Percentiles rank a stretch among this genome's conserved stretches.
These are phyloP conservation scores for Panzeria rudis DNA, from an alignment of 2,888 invertebrate genomes.

Conservation along the genomic window DNA sequence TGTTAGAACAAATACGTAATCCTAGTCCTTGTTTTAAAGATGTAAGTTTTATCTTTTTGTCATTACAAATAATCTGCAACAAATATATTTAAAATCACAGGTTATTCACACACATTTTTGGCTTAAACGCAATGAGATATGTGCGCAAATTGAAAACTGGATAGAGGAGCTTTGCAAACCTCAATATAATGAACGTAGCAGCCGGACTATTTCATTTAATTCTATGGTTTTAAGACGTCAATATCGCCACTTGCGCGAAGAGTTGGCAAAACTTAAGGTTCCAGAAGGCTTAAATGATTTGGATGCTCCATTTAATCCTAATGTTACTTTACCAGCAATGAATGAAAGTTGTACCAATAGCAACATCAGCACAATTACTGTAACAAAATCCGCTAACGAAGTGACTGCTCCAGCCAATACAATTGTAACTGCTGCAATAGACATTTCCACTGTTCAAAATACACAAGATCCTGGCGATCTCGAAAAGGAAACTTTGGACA, in stretches of 20 bases:
- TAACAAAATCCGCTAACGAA: conserved; percentile 71
- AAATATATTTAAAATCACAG: conserved; percentile 82
- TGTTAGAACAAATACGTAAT: conserved; percentile 95
- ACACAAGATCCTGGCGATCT: conserved; percentile 6
- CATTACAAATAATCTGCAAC: not conserved
- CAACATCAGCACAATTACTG: conserved; percentile 70
- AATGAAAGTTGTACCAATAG: conserved; percentile 73
- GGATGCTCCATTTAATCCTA: conserved; percentile 85
- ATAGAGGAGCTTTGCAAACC: conserved; percentile 93
- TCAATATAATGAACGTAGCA: conserved; percentile 89
- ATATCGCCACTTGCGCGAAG: conserved; percentile 93
- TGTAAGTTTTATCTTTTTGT: conserved; percentile 83
- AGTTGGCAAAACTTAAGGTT: conserved; percentile 91
- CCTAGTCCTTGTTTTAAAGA: conserved; percentile 96
- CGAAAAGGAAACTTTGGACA: conserved; percentile 23
- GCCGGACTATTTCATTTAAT: conserved; percentile 90
- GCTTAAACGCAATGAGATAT: conserved; percentile 95
- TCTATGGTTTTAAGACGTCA: conserved; percentile 91
- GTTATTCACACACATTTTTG: conserved; percentile 97
- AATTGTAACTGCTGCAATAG: conserved; percentile 5
- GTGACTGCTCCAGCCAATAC: not conserved
- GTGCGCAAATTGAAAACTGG: conserved; percentile 95
- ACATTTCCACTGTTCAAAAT: conserved; percentile 29
- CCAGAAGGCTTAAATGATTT: conserved; percentile 90
- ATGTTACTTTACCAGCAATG: conserved; percentile 79